phyloP scores from a whole-genome alignment of 2,888 invertebrate species.

The Scaptomyza flava region DNA sequence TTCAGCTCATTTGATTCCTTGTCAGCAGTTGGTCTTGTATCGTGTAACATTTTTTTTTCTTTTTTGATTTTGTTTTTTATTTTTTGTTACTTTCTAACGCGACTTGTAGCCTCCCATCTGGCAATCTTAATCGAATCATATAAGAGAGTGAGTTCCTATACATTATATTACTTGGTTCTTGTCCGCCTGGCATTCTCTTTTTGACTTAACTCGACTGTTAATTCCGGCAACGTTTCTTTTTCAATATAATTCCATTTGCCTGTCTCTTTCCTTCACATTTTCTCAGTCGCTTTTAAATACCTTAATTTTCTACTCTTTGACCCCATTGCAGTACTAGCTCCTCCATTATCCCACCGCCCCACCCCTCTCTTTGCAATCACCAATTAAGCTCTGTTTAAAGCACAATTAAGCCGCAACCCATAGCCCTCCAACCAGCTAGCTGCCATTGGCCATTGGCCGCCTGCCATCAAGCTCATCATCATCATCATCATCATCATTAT shows the following conservation, averaged over 20 bases:
- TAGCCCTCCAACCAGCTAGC: background rate
- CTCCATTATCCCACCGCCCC: background rate
- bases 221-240: constrained; percentile 2
- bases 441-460: background rate
- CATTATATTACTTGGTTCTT: constrained; percentile 7
- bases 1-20: constrained; percentile 2
- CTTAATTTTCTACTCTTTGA: constrained; percentile 19
- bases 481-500: constrained; percentile 63
- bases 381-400: constrained; percentile 76
- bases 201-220: constrained; percentile 11
- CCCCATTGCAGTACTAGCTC: constrained; percentile 20
- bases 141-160: constrained; percentile 6
- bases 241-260: constrained; percentile 8
- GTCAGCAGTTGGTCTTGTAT: background rate
- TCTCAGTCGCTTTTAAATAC: constrained; percentile 23
- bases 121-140: constrained; percentile 24
- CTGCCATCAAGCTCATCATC: constrained; percentile 49
- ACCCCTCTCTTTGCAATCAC: constrained; percentile 56
- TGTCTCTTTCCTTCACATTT: background rate
- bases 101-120: background rate
- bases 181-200: constrained; percentile 14
- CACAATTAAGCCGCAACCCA: constrained; percentile 64
- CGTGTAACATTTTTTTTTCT: background rate
- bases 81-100: constrained; percentile 2
- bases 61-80: background rate